Conservation (phyloP, 1,140 invertebrate species). For the Stenopsyche tienmushanensis region DNA sequence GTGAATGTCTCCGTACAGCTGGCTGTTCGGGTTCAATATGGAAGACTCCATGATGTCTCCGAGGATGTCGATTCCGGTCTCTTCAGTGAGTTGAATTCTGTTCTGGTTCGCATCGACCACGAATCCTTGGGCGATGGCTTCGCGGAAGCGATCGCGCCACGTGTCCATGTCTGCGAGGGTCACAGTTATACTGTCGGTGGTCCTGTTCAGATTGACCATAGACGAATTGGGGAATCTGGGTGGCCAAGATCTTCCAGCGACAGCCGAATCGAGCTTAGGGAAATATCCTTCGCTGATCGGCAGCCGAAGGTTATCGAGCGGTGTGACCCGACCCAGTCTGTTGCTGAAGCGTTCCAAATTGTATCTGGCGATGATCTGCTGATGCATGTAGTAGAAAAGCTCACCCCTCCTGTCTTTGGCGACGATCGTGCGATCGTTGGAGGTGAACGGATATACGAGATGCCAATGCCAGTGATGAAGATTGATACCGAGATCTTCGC, state of each 20-base stretch:
- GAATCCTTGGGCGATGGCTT: constrained; percentile 70
- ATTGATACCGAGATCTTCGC: constrained; percentile 73
- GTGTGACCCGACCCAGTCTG: constrained; percentile 58
- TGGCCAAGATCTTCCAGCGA: constrained; percentile 49
- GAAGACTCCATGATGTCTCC: constrained; percentile 79
- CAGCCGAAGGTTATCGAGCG: constrained; percentile 60
- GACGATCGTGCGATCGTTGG: constrained; percentile 58
- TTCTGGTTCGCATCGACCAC: constrained; percentile 56
- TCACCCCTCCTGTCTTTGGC: constrained; percentile 72
- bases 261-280: constrained; percentile 67
- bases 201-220: constrained; percentile 65
- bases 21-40: constrained; percentile 67
- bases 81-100: constrained; percentile 61
- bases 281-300: constrained; percentile 71
- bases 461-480: constrained; percentile 86
- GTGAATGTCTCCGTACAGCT: constrained; percentile 72
- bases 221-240: constrained; percentile 57
- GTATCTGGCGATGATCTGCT: constrained; percentile 70
- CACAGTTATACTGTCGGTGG: constrained; percentile 63
- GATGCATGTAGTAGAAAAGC: constrained; percentile 78
- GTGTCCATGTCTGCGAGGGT: constrained; percentile 69
- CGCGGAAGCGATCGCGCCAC: constrained; percentile 72
- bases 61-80: constrained; percentile 74
- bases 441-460: constrained; percentile 72
- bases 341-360: constrained; percentile 70